Conservation (phyloP, 53 echinoderm and acorn worm species). For the Paracentrotus lividus region DNA sequence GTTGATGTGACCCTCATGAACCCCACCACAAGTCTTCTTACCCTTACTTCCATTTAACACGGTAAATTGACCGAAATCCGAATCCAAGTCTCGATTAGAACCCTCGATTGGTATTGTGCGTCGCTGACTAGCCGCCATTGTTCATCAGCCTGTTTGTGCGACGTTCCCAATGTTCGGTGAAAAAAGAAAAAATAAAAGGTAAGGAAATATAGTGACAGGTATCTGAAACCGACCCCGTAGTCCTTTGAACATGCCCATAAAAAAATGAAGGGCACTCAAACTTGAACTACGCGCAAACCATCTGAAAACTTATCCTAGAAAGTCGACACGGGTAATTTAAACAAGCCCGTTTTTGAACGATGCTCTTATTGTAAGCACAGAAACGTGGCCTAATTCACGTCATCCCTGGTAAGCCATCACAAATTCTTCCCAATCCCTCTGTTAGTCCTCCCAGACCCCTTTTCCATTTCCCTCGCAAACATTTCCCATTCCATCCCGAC, state of each 20-base stretch:
- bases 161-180: conserved; percentile 43
- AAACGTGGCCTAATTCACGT: conserved; percentile 68
- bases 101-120: conserved; percentile 62
- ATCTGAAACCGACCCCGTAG: conserved; percentile 70
- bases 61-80: conserved; percentile 70
- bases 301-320: conserved; percentile 64
- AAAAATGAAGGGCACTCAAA: conserved; percentile 55
- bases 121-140: conserved; percentile 62
- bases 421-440: conserved; percentile 12
- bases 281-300: conserved; percentile 52
- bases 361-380: conserved; percentile 68
- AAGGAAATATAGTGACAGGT: conserved; percentile 51
- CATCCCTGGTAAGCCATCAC: conserved; percentile 45
- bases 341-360: conserved; percentile 54
- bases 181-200: conserved; percentile 17
- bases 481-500: conserved; percentile 30
- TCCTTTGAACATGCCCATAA: conserved; percentile 64
- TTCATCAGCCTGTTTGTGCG: conserved; percentile 58
- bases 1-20: conserved; percentile 61
- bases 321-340: conserved; percentile 62
- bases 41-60: conserved; percentile 41
- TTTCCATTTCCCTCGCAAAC: conserved; percentile 52
- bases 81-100: conserved; percentile 72
- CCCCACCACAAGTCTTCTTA: conserved; percentile 59
- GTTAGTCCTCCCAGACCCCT: conserved; percentile 39